phyloP scores from a whole-genome alignment of 2,113 vertebrate species.

The Charadrius vociferus region DNA sequence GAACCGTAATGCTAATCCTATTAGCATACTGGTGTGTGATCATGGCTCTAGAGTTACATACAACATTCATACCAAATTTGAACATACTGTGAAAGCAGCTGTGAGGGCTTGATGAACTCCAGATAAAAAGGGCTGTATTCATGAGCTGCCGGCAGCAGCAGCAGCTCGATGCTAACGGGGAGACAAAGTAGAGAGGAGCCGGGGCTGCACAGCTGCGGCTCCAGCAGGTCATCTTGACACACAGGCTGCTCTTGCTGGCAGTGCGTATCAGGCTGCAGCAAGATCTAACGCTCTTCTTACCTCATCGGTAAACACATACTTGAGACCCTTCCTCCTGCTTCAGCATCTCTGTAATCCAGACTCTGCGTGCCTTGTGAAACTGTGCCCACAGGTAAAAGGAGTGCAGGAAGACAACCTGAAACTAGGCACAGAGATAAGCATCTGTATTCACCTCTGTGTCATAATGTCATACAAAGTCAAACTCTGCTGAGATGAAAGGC shows the following conservation, averaged over 20 bases:
- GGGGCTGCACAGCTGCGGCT: neutral
- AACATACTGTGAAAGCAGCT: neutral
- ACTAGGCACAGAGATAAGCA: neutral
- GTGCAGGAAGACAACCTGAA: neutral
- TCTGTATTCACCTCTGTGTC: neutral
- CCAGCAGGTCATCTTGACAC: neutral
- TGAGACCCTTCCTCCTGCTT: neutral
- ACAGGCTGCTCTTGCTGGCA: neutral
- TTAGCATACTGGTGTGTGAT: slow-evolving; percentile 25
- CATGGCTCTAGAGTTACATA: neutral
- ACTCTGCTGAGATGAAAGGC: neutral
- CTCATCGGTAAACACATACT: rapidly evolving
- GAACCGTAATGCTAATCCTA: slow-evolving; percentile 1
- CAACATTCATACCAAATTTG: neutral
- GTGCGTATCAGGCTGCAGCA: rapidly evolving
- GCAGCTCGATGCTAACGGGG: rapidly evolving
- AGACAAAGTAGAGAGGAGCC: neutral
- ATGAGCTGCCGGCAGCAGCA: neutral
- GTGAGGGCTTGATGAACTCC: neutral
- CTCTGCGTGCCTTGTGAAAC: neutral
- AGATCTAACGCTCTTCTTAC: neutral
- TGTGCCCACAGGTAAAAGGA: neutral
- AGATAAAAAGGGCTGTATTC: neutral
- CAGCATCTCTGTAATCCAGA: neutral
- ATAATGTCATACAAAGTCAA: neutral